These are phyloP conservation scores for zebrafish (Danio rerio) DNA, from an alignment of 2,113 vertebrate genomes.

Conservation along the genomic window GRCz12tu NC_133182.1:12443001-12443500, in stretches of 20 bases:
- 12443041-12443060: not conserved
- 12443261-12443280: too few species aligned
- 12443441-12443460: too few species aligned
- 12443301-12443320: too few species aligned
- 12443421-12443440: too few species aligned
- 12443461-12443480: too few species aligned
- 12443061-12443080: constrained; percentile 83
- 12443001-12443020: not conserved
- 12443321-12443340: too few species aligned
- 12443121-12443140: constrained; percentile 71
- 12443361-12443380: too few species aligned
- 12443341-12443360: too few species aligned
- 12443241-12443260: not conserved
- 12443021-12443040: not conserved
- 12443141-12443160: constrained; percentile 77
- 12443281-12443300: too few species aligned
- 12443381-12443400: too few species aligned
- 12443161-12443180: constrained; percentile 80
- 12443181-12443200: constrained; percentile 80
- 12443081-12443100: constrained; percentile 83
- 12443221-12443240: constrained; percentile 76
- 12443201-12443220: constrained; percentile 88
- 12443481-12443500: too few species aligned
- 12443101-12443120: constrained; percentile 73
- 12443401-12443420: too few species aligned